These are phyloP conservation scores for Hyperopisus bebe DNA, from an alignment of 2,113 vertebrate species.

Conservation along the genomic window DNA sequence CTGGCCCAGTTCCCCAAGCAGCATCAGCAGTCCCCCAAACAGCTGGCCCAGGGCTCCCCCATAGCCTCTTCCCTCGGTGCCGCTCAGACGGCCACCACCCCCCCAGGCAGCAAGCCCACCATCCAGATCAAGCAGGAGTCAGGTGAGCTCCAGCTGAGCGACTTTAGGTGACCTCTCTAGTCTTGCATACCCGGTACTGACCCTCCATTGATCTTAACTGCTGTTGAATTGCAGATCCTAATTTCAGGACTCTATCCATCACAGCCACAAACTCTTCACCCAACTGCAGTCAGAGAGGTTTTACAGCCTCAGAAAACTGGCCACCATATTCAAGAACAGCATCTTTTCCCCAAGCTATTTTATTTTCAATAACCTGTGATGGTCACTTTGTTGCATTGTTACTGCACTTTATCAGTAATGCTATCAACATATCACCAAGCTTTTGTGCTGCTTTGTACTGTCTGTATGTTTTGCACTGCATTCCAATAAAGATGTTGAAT, in stretches of 20 bases:
- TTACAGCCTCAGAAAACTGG: background rate
- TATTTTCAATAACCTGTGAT: background rate
- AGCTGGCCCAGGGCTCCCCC: slow-evolving; percentile 59
- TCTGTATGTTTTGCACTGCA: background rate
- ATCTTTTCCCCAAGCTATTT: background rate
- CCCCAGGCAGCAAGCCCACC: slow-evolving; percentile 80
- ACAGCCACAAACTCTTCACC: background rate
- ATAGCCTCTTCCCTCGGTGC: slow-evolving; percentile 50
- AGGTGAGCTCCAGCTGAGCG: slow-evolving; percentile 55
- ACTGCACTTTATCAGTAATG: too few relatives aligned
- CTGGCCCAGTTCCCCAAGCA: slow-evolving; percentile 90
- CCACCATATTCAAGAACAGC: background rate
- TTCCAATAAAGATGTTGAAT: background rate
- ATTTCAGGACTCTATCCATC: background rate
- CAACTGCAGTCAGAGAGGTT: background rate
- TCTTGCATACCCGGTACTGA: background rate
- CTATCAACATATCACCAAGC: background rate
- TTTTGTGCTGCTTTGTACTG: background rate
- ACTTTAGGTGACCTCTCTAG: background rate
- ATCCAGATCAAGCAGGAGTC: slow-evolving; percentile 99
- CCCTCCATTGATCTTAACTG: background rate
- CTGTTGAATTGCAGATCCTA: too few relatives aligned
- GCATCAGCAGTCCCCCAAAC: slow-evolving; percentile 76
- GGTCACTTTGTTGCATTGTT: background rate
- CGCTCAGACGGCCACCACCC: slow-evolving; percentile 59